Evolutionary conservation across 2,888 invertebrate species (phyloP).

Genomic region (Leptinotarsa rubiginosa): DNA sequence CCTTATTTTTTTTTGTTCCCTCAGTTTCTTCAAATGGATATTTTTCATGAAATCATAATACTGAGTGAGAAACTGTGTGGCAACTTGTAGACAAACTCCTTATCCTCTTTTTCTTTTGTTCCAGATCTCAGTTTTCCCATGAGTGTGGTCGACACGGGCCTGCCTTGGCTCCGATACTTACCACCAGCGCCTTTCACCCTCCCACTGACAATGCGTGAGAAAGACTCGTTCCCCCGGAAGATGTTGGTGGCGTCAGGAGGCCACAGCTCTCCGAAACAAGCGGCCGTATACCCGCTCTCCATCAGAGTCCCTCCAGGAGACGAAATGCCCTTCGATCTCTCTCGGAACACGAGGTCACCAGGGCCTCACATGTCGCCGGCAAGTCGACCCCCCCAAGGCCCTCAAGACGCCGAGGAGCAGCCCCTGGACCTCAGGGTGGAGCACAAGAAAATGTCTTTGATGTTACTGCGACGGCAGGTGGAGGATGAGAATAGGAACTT

Average conservation of each 20-base stretch:
- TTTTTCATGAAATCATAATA: no score
- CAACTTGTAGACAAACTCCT: no score
- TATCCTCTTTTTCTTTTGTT: conserved; percentile 33
- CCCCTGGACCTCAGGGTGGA: conserved; percentile 90
- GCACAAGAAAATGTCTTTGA: conserved; percentile 76
- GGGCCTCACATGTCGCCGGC: conserved; percentile 72
- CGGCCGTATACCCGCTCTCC: conserved; percentile 77
- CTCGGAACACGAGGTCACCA: conserved; percentile 66
- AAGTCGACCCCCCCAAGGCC: conserved; percentile 70
- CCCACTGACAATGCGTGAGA: conserved; percentile 84
- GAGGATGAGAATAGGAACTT: conserved; percentile 91
- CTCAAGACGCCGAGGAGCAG: conserved; percentile 73
- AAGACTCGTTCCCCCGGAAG: conserved; percentile 91
- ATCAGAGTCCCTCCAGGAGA: conserved; percentile 71
- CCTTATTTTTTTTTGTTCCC: no score
- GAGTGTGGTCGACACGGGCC: conserved; percentile 80
- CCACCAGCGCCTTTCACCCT: conserved; percentile 68
- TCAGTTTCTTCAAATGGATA: no score
- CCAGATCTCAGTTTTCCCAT: conserved; percentile 68
- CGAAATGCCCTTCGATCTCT: conserved; percentile 77
- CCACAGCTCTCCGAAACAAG: conserved; percentile 79
- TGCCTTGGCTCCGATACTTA: conserved; percentile 67
- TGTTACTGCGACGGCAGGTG: conserved; percentile 69
- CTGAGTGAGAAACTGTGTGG: no score
- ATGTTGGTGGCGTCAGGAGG: conserved; percentile 75